Conservation (phyloP, 2,797 vertebrate species). For the Oryzias dopingdopingensis region DNA sequence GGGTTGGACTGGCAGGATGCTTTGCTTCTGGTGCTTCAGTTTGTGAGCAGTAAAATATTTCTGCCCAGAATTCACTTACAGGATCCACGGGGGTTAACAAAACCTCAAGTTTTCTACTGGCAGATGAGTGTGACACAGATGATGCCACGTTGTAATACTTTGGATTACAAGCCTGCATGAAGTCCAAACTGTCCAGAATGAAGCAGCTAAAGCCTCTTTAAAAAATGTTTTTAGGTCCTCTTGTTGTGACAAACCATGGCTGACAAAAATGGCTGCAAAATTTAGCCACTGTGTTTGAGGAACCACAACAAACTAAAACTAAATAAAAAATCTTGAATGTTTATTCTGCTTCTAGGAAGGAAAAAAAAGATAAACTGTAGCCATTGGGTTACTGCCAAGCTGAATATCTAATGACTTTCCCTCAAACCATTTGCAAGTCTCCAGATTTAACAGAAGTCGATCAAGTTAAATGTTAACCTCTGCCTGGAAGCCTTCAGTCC, state of each 20-base stretch:
- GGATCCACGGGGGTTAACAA: slow-evolving; percentile 55
- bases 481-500: no score
- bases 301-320: slow-evolving; percentile 34
- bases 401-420: no score
- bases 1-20: slow-evolving; percentile 46
- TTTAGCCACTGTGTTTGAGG: slow-evolving; percentile 49
- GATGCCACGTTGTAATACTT: slow-evolving; percentile 17
- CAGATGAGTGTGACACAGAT: slow-evolving; percentile 37
- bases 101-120: slow-evolving; percentile 30
- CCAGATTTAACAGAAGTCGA: no score
- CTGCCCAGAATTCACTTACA: slow-evolving; percentile 37
- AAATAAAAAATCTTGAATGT: no score
- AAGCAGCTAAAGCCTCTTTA: slow-evolving; percentile 26
- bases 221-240: slow-evolving; percentile 1
- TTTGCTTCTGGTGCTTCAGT: slow-evolving; percentile 25
- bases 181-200: slow-evolving; percentile 15
- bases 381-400: no score
- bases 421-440: no score
- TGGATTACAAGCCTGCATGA: slow-evolving; percentile 14
- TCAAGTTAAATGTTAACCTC: no score
- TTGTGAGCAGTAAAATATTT: slow-evolving; percentile 30
- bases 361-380: no score
- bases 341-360: no score
- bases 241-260: slow-evolving; percentile 45
- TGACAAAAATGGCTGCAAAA: slow-evolving; percentile 36